These are phyloP conservation scores for Aurelia aurita complex sp. Pacific DNA, from an alignment of 30 jellyfish, hydroid and myxozoan genomes.

Conservation along the genomic window DNA sequence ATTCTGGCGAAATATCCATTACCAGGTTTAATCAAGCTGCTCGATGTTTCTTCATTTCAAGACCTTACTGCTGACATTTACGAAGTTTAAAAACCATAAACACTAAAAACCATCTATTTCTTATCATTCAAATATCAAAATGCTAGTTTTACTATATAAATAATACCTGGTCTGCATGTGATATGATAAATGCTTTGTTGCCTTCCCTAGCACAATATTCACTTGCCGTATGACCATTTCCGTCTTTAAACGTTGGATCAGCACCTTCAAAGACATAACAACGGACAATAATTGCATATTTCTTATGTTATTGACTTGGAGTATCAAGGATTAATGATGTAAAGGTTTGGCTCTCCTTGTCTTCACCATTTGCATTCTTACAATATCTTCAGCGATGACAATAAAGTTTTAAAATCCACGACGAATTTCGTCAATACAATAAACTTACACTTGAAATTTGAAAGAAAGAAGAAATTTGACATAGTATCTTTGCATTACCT, in stretches of 20 bases:
- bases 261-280: constrained; percentile 55
- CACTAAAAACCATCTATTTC: no score
- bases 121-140: no score
- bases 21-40: no score
- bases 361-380: no score
- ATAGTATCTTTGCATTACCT: constrained; percentile 18
- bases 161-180: constrained; percentile 30
- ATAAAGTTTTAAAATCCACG: neutral
- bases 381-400: neutral
- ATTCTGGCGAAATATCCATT: no score
- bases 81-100: no score
- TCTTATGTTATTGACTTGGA: no score
- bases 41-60: no score
- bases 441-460: neutral
- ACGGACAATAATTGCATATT: no score
- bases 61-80: no score
- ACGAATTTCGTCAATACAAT: neutral
- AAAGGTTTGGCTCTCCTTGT: no score
- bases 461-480: neutral
- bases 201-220: constrained; percentile 80
- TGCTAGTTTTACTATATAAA: neutral
- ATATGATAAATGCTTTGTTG: constrained; percentile 35
- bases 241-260: constrained; percentile 78
- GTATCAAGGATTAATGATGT: no score
- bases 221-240: constrained; percentile 71